Evolutionary conservation across 2,113 vertebrate species (phyloP), one percentile per base, ranked within the genome.

Genomic region (Tragelaphus imberbis): DNA sequence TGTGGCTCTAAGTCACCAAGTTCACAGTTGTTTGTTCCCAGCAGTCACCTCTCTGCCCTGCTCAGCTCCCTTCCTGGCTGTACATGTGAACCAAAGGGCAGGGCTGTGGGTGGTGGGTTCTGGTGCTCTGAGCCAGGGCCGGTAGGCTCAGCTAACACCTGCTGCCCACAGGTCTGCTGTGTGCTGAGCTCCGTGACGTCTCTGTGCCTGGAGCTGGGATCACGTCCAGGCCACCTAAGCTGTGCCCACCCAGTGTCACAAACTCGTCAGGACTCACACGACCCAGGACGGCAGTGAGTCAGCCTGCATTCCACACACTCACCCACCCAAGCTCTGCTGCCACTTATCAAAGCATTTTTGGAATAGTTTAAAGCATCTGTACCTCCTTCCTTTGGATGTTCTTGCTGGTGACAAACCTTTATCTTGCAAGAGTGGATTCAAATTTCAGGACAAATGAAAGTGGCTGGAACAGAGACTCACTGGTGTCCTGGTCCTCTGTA

Each of bases 291-390:
- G 75, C 27, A 16, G 36, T 61, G 68, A 75, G 17, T 33, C 63
- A 16, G 40, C 80, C 17, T 0, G 2, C 80, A n/a, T 25, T 5
- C 28, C 0, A 0, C n/a, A 28, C 5, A 0, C 19, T 14, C 3
- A 0, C 81, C 75, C 3, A 1, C 40, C 16, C 61, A 2, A 19
- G 51, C 33, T 28, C 14, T 0, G 23, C 16, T 2, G 7, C 47
- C 15, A 0, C 75, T 13, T 15, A 21, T 7, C 14, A 4, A 27
- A 23, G 6, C 2, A 11, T 14, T 61, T 30, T 11, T 19, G 59
- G 53, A 56, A 25, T 12, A 2, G 9, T 30, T 14, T 4, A 44
- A 28, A 33, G 40, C 84, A 6, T 51, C 55, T 2, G 0, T 5
- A 2, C 30, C 51, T 53, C 47, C 5, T 81, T 63, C 23, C 28